Evolutionary conservation across 2,797 vertebrate genomes (phyloP).

Genomic region (Sebastes jordani): DNA sequence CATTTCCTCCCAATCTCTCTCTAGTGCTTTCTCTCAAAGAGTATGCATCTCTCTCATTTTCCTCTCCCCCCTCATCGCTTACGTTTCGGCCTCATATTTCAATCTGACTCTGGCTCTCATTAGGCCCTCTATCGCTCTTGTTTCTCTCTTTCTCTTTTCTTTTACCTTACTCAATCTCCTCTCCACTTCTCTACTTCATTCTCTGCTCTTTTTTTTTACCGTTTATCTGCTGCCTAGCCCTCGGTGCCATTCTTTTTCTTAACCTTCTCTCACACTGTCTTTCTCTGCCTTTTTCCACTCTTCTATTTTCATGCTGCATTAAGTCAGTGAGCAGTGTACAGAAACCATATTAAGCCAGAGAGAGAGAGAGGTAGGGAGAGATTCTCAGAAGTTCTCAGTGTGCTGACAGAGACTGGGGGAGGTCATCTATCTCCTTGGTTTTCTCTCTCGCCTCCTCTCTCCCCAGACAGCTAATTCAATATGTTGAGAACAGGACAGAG

Average conservation of each 20-base stretch:
- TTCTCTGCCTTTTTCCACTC: slow-evolving; percentile 19
- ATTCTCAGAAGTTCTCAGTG: slow-evolving; percentile 33
- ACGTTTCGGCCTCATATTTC: slow-evolving; percentile 48
- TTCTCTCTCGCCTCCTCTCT: slow-evolving; percentile 23
- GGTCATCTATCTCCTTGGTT: slow-evolving; percentile 54
- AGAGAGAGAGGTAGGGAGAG: not conserved
- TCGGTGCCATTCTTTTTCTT: slow-evolving; percentile 5
- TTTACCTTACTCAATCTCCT: not conserved
- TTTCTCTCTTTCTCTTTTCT: slow-evolving; percentile 30
- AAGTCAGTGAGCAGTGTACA: slow-evolving; percentile 52
- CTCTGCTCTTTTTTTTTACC: slow-evolving; percentile 15
- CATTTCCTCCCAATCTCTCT: slow-evolving; percentile 41
- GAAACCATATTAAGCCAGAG: slow-evolving; percentile 44
- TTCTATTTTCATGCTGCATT: slow-evolving; percentile 60
- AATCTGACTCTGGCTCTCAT: slow-evolving; percentile 58
- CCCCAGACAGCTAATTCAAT: slow-evolving; percentile 63
- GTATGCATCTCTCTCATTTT: slow-evolving; percentile 11
- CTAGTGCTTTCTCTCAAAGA: slow-evolving; percentile 21
- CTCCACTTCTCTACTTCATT: not conserved
- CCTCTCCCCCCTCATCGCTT: slow-evolving; percentile 3
- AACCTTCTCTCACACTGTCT: slow-evolving; percentile 13
- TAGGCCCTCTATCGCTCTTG: slow-evolving; percentile 37
- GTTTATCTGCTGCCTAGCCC: slow-evolving; percentile 28
- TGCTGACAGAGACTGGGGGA: slow-evolving; percentile 40
- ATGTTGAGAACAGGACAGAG: slow-evolving; percentile 45